Conservation (phyloP, 2,113 vertebrate genomes). For the Xiphophorus maculatus region DNA sequence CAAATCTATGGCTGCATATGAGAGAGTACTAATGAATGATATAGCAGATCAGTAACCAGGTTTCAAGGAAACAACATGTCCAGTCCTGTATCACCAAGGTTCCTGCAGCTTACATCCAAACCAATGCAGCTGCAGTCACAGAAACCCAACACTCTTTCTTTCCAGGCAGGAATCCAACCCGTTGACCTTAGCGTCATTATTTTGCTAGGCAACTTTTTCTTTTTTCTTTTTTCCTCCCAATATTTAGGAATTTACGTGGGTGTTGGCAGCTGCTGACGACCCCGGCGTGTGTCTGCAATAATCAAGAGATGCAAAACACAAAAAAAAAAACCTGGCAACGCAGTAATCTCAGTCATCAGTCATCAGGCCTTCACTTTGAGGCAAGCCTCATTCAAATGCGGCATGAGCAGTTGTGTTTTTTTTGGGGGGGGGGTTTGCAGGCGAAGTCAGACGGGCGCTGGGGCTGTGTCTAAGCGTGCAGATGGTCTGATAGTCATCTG, state of each 20-base stretch:
- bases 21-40: neutral
- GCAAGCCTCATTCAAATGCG: constrained; percentile 24
- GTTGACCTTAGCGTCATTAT: neutral
- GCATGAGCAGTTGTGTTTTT: constrained; percentile 18
- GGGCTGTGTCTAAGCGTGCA: constrained; percentile 27
- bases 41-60: neutral
- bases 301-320: constrained; percentile 23
- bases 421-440: neutral
- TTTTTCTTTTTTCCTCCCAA: neutral
- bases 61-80: constrained; percentile 23
- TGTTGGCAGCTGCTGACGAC: neutral
- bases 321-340: constrained; percentile 20
- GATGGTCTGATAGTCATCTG: constrained; percentile 25
- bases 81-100: constrained; percentile 14
- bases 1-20: neutral
- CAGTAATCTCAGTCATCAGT: constrained; percentile 26
- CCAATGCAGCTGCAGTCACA: constrained; percentile 25
- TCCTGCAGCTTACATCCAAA: neutral
- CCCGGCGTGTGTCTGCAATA: neutral
- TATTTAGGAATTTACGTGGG: neutral
- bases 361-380: constrained; percentile 35
- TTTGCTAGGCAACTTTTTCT: neutral
- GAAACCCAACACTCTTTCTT: neutral
- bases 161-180: constrained; percentile 3
- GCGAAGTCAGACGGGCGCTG: constrained; percentile 47